These are phyloP conservation scores for Melieria picta DNA, from an alignment of 2,888 invertebrate genomes.

Conservation along the genomic window DNA sequence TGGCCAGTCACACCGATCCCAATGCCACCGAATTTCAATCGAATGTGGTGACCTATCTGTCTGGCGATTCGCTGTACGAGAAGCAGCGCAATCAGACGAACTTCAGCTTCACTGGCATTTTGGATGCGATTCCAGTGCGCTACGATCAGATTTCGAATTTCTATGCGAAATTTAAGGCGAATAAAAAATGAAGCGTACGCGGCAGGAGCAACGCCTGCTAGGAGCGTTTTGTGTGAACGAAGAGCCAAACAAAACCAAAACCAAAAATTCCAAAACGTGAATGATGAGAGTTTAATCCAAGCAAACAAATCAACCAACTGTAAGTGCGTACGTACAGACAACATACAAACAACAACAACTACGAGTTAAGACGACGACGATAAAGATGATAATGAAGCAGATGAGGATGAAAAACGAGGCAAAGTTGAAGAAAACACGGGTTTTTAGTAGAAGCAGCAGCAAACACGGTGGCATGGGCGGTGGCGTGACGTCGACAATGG, in stretches of 20 bases:
- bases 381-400: not conserved
- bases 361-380: slow-evolving; percentile 12
- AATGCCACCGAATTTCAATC: slow-evolving; percentile 62
- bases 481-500: not conserved
- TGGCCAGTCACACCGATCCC: slow-evolving; percentile 68
- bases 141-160: slow-evolving; percentile 85
- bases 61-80: slow-evolving; percentile 70
- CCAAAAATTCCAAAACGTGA: slow-evolving; percentile 26
- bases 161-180: slow-evolving; percentile 85
- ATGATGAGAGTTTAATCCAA: slow-evolving; percentile 25
- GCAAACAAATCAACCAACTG: slow-evolving; percentile 19
- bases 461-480: not conserved
- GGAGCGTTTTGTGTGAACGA: slow-evolving; percentile 36
- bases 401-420: not conserved
- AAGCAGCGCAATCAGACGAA: slow-evolving; percentile 66
- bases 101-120: slow-evolving; percentile 81
- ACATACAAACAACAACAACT: slow-evolving; percentile 7
- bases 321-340: not conserved
- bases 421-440: not conserved
- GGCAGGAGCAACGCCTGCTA: slow-evolving; percentile 46
- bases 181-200: slow-evolving; percentile 62
- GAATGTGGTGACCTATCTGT: slow-evolving; percentile 79
- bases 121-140: slow-evolving; percentile 82
- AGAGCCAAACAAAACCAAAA: slow-evolving; percentile 14
- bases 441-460: slow-evolving; percentile 9